phyloP scores from a whole-genome alignment of 2,888 invertebrate genomes.

The Philereme transversata region DNA sequence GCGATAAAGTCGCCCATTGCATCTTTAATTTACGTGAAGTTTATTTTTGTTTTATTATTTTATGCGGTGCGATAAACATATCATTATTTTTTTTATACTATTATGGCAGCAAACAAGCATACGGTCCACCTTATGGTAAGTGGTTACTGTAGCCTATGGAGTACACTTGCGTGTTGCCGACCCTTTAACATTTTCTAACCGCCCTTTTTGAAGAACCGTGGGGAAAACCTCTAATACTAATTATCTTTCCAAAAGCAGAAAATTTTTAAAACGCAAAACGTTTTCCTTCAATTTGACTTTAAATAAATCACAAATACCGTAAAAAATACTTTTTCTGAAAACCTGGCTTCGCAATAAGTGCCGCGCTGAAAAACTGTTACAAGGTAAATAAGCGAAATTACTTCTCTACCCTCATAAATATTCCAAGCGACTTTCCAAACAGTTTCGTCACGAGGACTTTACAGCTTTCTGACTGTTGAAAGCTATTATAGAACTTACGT shows the following conservation, averaged over 20 bases:
- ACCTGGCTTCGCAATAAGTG: slow-evolving; percentile 17
- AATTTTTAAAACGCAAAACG: background rate
- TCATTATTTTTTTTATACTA: too few species aligned
- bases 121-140: too few species aligned
- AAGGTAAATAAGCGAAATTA: slow-evolving; percentile 24
- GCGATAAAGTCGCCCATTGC: too few species aligned
- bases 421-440: slow-evolving; percentile 8
- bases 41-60: too few species aligned
- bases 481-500: background rate
- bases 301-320: slow-evolving; percentile 9
- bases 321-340: slow-evolving; percentile 7
- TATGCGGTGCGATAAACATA: too few species aligned
- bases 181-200: too few species aligned
- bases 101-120: too few species aligned
- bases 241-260: background rate
- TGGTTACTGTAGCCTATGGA: too few species aligned
- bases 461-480: background rate
- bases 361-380: slow-evolving; percentile 22
- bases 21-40: too few species aligned
- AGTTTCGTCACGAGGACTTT: slow-evolving; percentile 10
- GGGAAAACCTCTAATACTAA: too few species aligned
- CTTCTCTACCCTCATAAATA: slow-evolving; percentile 25
- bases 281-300: background rate
- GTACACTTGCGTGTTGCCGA: too few species aligned
- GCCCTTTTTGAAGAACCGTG: too few species aligned